These are phyloP conservation scores for Anas platyrhynchos DNA, from an alignment of 2,113 vertebrate genomes.

Conservation along the genomic window DNA sequence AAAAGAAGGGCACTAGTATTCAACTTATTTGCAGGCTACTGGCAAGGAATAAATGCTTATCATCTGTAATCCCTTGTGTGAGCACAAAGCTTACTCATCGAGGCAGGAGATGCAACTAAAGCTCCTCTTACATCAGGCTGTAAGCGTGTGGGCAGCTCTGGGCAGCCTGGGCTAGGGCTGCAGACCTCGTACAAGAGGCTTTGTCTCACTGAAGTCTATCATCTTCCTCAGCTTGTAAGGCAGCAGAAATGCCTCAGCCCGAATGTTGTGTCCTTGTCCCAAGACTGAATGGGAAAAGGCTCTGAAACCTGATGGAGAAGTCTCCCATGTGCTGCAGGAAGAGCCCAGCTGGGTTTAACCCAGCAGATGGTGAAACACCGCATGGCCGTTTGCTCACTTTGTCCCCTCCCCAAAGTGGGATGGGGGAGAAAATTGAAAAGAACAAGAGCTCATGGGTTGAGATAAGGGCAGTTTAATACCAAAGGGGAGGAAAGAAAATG, in stretches of 20 bases:
- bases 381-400: too few species aligned
- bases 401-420: neutral
- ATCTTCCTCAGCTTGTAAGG: neutral
- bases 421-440: neutral
- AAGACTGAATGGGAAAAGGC: neutral
- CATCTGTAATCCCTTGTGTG: neutral
- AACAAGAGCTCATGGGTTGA: neutral
- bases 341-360: neutral
- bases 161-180: neutral
- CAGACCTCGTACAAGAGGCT: fast-evolving
- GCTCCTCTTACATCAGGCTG: neutral
- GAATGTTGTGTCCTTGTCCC: neutral
- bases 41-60: neutral
- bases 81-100: neutral
- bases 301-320: neutral
- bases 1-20: neutral
- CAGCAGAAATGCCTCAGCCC: neutral
- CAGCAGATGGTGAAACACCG: neutral
- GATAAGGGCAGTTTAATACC: neutral
- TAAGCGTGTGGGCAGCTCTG: neutral
- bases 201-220: neutral
- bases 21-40: neutral
- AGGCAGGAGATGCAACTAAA: neutral
- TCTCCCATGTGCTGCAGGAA: neutral
- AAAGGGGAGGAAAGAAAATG: neutral